Evolutionary conservation across 2,797 vertebrate species (phyloP).

Genomic region (Champsocephalus gunnari): DNA sequence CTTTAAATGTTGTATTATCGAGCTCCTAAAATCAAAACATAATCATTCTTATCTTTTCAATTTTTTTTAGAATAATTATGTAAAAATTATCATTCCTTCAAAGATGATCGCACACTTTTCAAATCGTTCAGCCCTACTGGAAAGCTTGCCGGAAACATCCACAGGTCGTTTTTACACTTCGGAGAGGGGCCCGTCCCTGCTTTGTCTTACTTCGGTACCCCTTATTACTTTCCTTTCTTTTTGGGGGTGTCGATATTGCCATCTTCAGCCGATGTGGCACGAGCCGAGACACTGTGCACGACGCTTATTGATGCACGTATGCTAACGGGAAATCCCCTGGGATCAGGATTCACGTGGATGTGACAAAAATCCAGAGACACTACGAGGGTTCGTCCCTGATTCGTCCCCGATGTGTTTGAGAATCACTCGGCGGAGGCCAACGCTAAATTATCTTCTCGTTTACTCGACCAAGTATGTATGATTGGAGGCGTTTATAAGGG

Average conservation of each 20-base stretch:
- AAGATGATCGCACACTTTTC: no score
- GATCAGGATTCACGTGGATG: slow-evolving; percentile 10
- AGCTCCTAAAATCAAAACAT: no score
- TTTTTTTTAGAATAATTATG: no score
- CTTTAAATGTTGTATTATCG: no score
- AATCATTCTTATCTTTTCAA: no score
- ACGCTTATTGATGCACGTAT: slow-evolving; percentile 31
- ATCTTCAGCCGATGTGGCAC: slow-evolving; percentile 55
- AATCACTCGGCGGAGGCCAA: slow-evolving; percentile 7
- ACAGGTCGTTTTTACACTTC: slow-evolving; percentile 28
- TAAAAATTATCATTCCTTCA: no score
- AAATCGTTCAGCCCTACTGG: background rate
- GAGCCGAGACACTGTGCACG: slow-evolving; percentile 62
- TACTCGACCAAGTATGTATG: slow-evolving; percentile 13
- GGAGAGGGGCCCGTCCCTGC: slow-evolving; percentile 2
- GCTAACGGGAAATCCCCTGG: background rate
- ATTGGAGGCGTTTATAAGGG: slow-evolving; percentile 34
- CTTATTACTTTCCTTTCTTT: background rate
- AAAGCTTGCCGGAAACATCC: slow-evolving; percentile 19
- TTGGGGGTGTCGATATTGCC: slow-evolving; percentile 28
- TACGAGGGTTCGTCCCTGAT: background rate
- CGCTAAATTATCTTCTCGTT: slow-evolving; percentile 11
- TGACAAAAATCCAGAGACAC: background rate
- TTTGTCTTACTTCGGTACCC: background rate
- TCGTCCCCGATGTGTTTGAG: background rate